A percentile compares a stretch with the other conserved stretches of the same genome.
phyloP scores from a whole-genome alignment of 2,888 invertebrate genomes.

The Clivina fossor region DNA sequence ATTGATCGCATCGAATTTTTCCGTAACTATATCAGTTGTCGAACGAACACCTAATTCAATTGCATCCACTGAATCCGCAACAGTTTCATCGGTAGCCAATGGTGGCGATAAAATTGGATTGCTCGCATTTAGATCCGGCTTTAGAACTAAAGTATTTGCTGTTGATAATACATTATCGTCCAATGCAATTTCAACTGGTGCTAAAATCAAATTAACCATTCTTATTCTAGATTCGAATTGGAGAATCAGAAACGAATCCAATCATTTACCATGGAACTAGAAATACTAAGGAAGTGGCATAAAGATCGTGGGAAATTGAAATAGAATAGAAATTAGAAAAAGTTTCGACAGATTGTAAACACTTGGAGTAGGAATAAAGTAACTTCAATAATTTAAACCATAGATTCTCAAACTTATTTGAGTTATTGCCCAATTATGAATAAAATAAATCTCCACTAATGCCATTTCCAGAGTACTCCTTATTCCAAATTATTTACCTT shows the following conservation, averaged over 20 bases:
- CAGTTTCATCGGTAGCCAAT: background rate
- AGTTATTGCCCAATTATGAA: no score
- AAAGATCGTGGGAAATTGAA: no score
- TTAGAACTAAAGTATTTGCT: slow-evolving; percentile 14
- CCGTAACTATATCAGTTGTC: background rate
- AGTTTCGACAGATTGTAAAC: no score
- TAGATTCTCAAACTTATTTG: no score
- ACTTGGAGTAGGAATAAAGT: no score
- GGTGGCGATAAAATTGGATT: no score
- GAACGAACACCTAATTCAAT: background rate
- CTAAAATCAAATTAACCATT: slow-evolving; percentile 5
- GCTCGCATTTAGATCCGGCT: slow-evolving; percentile 9
- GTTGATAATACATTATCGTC: slow-evolving; percentile 19
- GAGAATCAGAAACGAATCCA: background rate
- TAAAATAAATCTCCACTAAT: background rate
- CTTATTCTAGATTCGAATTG: background rate
- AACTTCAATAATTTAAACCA: no score
- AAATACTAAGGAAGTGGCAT: no score
- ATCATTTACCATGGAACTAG: no score
- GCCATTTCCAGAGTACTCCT: background rate
- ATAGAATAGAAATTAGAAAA: no score
- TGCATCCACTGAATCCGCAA: background rate
- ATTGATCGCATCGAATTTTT: slow-evolving; percentile 1
- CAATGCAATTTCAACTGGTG: slow-evolving; percentile 28
- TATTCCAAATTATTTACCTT: slow-evolving; percentile 13